Conservation (phyloP, 2,113 vertebrate species). For the Scophthalmus maximus region DNA sequence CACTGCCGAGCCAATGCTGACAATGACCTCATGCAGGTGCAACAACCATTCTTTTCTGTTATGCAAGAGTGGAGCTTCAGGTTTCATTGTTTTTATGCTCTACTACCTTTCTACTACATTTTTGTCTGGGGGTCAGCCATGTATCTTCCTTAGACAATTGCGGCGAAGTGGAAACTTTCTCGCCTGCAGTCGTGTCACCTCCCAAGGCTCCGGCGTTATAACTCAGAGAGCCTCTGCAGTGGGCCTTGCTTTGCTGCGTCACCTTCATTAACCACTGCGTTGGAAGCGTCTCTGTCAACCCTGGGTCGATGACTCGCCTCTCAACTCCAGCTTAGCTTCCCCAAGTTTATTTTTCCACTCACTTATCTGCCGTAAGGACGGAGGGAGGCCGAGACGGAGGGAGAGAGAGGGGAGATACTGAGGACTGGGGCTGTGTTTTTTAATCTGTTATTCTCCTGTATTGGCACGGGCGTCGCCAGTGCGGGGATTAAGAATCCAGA, state of each 20-base stretch:
- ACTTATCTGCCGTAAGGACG: slow-evolving; percentile 63
- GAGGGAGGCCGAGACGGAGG: slow-evolving; percentile 36
- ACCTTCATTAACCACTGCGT: slow-evolving; percentile 65
- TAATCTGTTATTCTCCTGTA: slow-evolving; percentile 72
- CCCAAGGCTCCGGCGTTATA: slow-evolving; percentile 56
- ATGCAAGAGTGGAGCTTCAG: slow-evolving; percentile 41
- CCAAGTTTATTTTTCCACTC: slow-evolving; percentile 72
- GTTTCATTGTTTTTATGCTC: slow-evolving; percentile 62
- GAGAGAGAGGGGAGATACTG: slow-evolving; percentile 47
- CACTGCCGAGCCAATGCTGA: slow-evolving; percentile 7
- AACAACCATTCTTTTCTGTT: slow-evolving; percentile 50
- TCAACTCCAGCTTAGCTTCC: slow-evolving; percentile 52
- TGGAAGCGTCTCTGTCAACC: slow-evolving; percentile 65
- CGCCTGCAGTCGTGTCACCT: slow-evolving; percentile 47
- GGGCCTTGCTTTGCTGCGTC: slow-evolving; percentile 59
- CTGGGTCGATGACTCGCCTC: slow-evolving; percentile 49
- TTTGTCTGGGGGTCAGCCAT: slow-evolving; percentile 49
- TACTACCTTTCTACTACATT: slow-evolving; percentile 32
- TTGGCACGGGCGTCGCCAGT: slow-evolving; percentile 72
- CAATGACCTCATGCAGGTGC: slow-evolving; percentile 40
- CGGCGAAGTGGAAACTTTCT: slow-evolving; percentile 58
- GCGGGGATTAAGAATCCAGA: slow-evolving; percentile 73
- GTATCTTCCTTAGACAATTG: slow-evolving; percentile 61
- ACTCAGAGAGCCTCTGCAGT: slow-evolving; percentile 59
- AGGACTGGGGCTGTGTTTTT: slow-evolving; percentile 53